Evolutionary conservation across 2,113 vertebrate genomes (phyloP), one percentile per base, ranked within the genome.

Genomic region (Trachemys scripta): DNA sequence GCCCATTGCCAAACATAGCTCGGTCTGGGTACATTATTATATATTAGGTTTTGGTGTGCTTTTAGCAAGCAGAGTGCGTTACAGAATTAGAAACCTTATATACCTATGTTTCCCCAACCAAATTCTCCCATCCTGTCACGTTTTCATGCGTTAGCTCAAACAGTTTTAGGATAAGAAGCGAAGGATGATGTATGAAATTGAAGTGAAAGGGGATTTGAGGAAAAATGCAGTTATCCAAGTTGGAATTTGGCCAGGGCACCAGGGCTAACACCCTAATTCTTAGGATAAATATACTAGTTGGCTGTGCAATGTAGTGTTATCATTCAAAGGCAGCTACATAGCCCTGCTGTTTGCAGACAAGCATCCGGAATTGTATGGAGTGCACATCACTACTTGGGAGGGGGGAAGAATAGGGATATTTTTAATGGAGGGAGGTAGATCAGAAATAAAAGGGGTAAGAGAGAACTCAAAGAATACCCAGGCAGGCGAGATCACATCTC

Each of bases 291-390:
- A 57, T 56, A 27, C n/a, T 90, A 76, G 11, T 62, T 90, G 80
- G 53, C 62, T 72, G 50, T 16, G 9, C 80, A 69, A 50, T 82
- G 25, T 47, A 22, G 35, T 35, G 6, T 25, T 65, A 65, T 59
- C 22, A 19, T 96, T 96, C 76, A 78, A 92, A 96, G 62, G 13
- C 84, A 93, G 79, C 89, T 85, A n/a, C 38, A 92, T 76, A 54
- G 22, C 69, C 49, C 42, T 35, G 3, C 80, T 92, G 84, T 53
- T 79, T 80, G 59, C 79, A 87, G 87, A 92, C 95, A 1, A 0
- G 81, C 85, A 90, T 85, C 27, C 65, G 50, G 76, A 10, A 84
- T 91, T 85, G 31, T 62, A 49, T 47, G 16, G 53, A 94, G 27
- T 91, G 7, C 49, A 84, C 0, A 0, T 88, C 93, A 49, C 54